These are phyloP conservation scores for Pseudorhombus dupliciocellatus DNA, from an alignment of 2,113 vertebrate genomes.

Conservation along the genomic window DNA sequence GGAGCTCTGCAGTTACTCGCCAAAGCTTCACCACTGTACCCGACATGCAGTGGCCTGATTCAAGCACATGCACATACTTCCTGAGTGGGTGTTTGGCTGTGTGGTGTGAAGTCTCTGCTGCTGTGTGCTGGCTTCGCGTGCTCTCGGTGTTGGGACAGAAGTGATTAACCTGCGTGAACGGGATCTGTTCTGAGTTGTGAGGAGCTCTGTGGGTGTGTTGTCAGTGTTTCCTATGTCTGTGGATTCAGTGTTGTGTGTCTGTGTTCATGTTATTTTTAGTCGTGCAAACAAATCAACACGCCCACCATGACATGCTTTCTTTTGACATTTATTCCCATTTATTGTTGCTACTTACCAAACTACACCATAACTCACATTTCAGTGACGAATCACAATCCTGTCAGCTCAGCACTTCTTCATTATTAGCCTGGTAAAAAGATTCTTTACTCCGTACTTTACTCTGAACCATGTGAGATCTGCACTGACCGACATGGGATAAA, in stretches of 20 bases:
- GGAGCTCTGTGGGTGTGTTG: constrained; percentile 10
- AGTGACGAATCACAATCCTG: too few species aligned
- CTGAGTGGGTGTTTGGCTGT: constrained; percentile 21
- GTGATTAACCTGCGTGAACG: constrained; percentile 3
- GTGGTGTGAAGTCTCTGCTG: constrained; percentile 27
- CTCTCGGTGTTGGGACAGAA: constrained; percentile 19
- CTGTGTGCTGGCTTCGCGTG: constrained; percentile 36
- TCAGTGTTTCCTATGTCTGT: constrained; percentile 25
- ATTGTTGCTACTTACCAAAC: neutral
- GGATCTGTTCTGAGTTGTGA: neutral
- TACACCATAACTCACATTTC: neutral
- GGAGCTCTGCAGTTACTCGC: constrained; percentile 58
- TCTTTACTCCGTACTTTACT: too few species aligned
- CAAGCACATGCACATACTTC: constrained; percentile 55
- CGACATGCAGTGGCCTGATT: constrained; percentile 23
- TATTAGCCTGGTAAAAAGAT: neutral
- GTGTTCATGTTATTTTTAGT: neutral
- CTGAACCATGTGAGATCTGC: too few species aligned
- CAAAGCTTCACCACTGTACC: constrained; percentile 11
- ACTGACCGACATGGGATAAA: neutral
- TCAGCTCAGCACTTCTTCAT: too few species aligned
- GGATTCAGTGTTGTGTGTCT: constrained; percentile 25
- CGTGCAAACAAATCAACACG: neutral
- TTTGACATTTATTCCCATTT: neutral
- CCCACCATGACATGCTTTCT: constrained; percentile 24